Conservation (phyloP, 1,140 invertebrate species). For the Nasonia vitripennis region DNA sequence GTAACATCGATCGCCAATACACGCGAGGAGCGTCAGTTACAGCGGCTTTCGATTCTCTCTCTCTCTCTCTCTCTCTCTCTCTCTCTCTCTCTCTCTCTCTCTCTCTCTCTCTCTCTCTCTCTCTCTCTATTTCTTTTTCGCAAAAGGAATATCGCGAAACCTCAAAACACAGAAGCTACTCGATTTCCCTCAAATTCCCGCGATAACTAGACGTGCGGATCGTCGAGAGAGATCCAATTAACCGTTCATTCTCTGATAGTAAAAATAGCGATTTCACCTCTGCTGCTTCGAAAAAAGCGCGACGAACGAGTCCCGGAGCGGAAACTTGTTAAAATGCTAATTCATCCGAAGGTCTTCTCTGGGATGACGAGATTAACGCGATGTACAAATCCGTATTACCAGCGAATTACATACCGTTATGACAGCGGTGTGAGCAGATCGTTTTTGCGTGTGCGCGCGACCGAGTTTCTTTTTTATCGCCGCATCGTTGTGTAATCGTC, state of each 20-base stretch:
- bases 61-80: too few species aligned
- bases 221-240: background rate
- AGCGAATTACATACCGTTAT: background rate
- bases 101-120: too few species aligned
- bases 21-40: too few species aligned
- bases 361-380: background rate
- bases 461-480: background rate
- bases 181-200: background rate
- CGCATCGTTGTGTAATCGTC: background rate
- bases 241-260: background rate
- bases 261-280: background rate
- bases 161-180: background rate
- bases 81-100: too few species aligned
- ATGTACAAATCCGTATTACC: too few species aligned
- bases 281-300: background rate
- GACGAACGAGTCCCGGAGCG: background rate
- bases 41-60: too few species aligned
- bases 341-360: background rate
- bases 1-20: background rate
- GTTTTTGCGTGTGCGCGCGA: background rate
- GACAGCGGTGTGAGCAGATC: background rate
- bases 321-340: background rate
- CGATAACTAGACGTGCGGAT: background rate
- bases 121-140: too few species aligned
- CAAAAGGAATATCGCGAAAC: background rate